Conservation (phyloP, 2,113 vertebrate genomes). For the Chlamydotis undulata region DNA sequence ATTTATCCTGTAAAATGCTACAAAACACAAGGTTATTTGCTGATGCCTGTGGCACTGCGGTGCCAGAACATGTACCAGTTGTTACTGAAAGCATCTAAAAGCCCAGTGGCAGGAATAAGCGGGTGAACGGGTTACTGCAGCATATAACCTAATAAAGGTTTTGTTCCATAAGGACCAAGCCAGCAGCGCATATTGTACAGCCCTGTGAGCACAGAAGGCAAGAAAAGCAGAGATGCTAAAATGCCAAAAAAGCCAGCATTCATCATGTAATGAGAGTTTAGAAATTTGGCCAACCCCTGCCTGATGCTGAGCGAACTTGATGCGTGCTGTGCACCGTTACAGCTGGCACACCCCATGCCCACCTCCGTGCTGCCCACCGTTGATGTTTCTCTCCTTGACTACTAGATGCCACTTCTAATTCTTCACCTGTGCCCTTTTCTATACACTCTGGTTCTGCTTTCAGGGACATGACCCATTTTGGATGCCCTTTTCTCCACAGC, state of each 20-base stretch:
- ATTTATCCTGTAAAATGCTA: neutral
- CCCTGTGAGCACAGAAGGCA: neutral
- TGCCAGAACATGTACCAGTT: neutral
- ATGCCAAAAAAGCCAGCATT: neutral
- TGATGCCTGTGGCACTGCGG: neutral
- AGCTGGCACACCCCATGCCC: neutral
- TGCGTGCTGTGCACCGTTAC: accelerated
- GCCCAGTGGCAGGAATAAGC: neutral
- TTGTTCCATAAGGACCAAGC: neutral
- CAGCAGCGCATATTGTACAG: neutral
- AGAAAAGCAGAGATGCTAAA: neutral
- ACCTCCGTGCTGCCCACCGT: accelerated
- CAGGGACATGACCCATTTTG: neutral
- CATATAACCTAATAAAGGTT: neutral
- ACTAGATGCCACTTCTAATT: neutral
- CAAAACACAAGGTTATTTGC: neutral
- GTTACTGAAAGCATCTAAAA: neutral
- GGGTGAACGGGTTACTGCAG: neutral
- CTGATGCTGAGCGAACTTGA: neutral
- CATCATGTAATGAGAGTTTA: neutral
- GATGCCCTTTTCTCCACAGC: neutral
- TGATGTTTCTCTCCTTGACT: neutral
- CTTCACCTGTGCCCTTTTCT: neutral
- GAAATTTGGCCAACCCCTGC: neutral
- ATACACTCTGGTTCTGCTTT: neutral